phyloP scores from a whole-genome alignment of 2,888 invertebrate genomes.

The Acanthosepion pharaonis region DNA sequence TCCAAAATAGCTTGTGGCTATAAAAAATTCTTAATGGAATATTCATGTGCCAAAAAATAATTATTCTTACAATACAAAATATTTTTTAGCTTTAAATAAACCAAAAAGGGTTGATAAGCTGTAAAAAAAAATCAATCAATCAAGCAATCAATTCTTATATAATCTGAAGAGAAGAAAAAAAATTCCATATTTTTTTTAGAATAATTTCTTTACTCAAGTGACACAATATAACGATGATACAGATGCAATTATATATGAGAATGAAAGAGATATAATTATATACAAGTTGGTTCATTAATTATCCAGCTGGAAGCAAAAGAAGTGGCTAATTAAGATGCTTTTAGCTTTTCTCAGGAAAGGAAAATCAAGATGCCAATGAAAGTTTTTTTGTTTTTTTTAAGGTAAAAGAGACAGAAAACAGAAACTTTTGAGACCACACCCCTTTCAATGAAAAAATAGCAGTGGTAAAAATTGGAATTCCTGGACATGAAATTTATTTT shows the following conservation, averaged over 20 bases:
- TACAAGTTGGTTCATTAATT: slow-evolving; percentile 11
- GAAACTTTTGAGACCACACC: background rate
- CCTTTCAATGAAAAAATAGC: background rate
- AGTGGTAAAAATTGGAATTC: background rate
- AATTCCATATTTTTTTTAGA: background rate
- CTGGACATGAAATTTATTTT: background rate
- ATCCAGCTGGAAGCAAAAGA: background rate
- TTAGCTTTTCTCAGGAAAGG: background rate
- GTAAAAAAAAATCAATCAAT: background rate
- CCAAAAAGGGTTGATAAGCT: background rate
- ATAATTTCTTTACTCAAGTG: background rate
- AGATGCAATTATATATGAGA: background rate
- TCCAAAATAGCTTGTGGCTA: too few relatives aligned
- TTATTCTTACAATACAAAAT: too few relatives aligned
- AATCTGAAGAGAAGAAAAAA: background rate
- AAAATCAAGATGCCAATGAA: background rate
- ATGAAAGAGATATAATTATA: slow-evolving; percentile 13
- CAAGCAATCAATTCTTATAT: background rate
- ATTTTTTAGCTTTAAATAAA: too few relatives aligned
- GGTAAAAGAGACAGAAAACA: background rate
- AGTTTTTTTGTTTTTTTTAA: too few relatives aligned
- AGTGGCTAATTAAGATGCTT: slow-evolving; percentile 20
- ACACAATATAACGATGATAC: background rate
- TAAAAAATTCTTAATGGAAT: too few relatives aligned
- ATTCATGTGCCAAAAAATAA: too few relatives aligned